Percentiles rank a stretch among this genome's conserved stretches.
These are phyloP conservation scores for Diplazon laetatorius DNA, from an alignment of 2,888 invertebrate genomes.

Conservation along the genomic window DNA sequence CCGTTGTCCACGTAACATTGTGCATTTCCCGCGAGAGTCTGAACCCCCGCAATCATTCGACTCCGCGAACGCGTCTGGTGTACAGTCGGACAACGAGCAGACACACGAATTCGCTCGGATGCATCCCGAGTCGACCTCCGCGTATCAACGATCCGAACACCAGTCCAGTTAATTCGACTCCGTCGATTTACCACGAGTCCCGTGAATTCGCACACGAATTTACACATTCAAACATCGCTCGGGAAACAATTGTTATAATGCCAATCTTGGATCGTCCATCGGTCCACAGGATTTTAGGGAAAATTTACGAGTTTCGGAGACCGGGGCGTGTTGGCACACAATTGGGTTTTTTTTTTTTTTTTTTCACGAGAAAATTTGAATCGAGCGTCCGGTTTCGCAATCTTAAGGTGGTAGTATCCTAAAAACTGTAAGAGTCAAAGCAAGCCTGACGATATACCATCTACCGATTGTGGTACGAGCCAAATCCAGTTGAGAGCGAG, in stretches of 20 bases:
- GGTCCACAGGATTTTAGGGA: too few relatives aligned
- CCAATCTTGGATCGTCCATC: background rate
- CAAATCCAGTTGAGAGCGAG: too few relatives aligned
- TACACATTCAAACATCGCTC: constrained; percentile 30
- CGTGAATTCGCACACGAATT: constrained; percentile 23
- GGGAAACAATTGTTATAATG: constrained; percentile 5
- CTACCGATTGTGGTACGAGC: too few relatives aligned
- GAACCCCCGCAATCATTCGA: constrained; percentile 36
- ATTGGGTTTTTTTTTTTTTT: too few relatives aligned
- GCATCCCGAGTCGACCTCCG: constrained; percentile 33
- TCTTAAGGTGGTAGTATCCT: too few relatives aligned
- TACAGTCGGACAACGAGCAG: constrained; percentile 26
- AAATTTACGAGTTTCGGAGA: background rate
- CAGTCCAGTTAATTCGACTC: constrained; percentile 64
- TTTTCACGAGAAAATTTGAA: too few relatives aligned
- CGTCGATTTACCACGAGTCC: constrained; percentile 59
- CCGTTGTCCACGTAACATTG: too few relatives aligned
- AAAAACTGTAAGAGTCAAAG: too few relatives aligned
- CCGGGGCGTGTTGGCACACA: background rate
- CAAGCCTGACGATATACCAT: too few relatives aligned
- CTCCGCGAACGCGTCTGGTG: constrained; percentile 41
- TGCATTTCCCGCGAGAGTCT: constrained; percentile 57
- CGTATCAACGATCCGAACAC: constrained; percentile 23
- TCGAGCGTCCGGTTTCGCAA: too few relatives aligned
- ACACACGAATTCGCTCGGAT: constrained; percentile 44